phyloP scores from a whole-genome alignment of 2,797 vertebrate genomes.

The Emydoidea blandingii region DNA sequence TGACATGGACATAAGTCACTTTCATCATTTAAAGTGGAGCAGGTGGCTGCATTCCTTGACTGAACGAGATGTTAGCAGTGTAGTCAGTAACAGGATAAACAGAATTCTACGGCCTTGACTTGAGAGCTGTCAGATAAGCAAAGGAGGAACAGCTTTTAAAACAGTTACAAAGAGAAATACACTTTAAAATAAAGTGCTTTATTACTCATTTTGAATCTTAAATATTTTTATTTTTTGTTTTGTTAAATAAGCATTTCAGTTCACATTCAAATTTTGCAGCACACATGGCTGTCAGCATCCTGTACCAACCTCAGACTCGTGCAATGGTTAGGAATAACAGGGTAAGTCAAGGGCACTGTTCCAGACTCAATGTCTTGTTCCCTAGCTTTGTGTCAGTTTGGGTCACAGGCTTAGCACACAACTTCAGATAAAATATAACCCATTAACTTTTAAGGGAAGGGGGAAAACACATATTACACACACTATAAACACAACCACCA shows the following conservation, averaged over 20 bases:
- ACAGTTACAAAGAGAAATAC: neutral
- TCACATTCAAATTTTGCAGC: neutral
- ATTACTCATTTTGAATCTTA: slow-evolving; percentile 2
- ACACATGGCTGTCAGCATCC: neutral
- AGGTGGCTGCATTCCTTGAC: slow-evolving; percentile 20
- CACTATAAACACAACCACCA: neutral
- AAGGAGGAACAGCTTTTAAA: neutral
- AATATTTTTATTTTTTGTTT: neutral
- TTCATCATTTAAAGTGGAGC: neutral
- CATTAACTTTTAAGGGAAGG: neutral
- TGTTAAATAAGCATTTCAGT: neutral
- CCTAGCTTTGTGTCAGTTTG: neutral
- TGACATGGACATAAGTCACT: neutral
- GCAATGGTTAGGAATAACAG: neutral
- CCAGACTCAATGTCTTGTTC: slow-evolving; percentile 13
- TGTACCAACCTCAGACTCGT: neutral
- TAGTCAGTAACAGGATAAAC: neutral
- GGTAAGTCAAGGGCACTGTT: slow-evolving; percentile 23
- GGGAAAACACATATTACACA: fast-evolving
- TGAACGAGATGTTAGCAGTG: neutral
- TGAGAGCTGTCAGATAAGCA: neutral
- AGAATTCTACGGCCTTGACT: slow-evolving; percentile 9
- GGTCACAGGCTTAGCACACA: slow-evolving; percentile 6
- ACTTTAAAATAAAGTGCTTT: neutral
- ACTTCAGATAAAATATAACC: slow-evolving; percentile 26